Evolutionary conservation across 2,797 vertebrate species (phyloP), one percentile per base, ranked within the genome.

Genomic region (Onychomys arenicola): DNA sequence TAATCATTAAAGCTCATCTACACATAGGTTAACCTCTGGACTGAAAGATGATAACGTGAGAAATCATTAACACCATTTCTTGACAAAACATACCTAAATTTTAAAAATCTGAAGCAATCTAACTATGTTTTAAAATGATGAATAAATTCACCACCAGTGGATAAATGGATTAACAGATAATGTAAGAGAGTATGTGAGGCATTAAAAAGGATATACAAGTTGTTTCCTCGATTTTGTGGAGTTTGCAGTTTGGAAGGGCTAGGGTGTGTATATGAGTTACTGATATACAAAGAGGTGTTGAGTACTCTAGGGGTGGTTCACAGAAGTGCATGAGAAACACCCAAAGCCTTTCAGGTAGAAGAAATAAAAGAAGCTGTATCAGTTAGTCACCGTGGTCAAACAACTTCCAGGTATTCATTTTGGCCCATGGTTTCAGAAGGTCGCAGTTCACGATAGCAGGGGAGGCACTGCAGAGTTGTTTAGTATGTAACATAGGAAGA

Each of bases 61-160:
- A 96, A 97, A 94, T 89, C 71, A 95, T 85, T 97, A 97, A 96
- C 78, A n/a, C 80, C 61, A 69, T 88, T 94, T 89, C 80, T 61
- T 88, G 71, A 17, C 25, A 80, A 78, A 89, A 81, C 25, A 17
- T 77, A 57, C 40, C 49, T 52, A 67, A 14, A 82, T 69, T 84
- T 9, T 43, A 85, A 95, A 86, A 40, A 63, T 25, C 59, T 86
- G 76, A 63, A 96, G 63, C 40, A 89, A 76, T 78, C 92, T 84
- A 73, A 63, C 52, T 43, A 19, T 16, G 43, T 13, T 88, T 88
- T 80, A 69, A 85, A 91, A 40, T 21, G 46, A 16, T 93, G 81
- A 93, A 5, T 27, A 87, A 93, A 82, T 21, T 89, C 46, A 84
- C 83, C 25, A 19, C 14, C 46, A 37, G 32, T 12, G 0, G 80